These are phyloP conservation scores for Macrotrachela quadricornifera DNA, from an alignment of 1,140 invertebrate species.

Conservation along the genomic window DNA sequence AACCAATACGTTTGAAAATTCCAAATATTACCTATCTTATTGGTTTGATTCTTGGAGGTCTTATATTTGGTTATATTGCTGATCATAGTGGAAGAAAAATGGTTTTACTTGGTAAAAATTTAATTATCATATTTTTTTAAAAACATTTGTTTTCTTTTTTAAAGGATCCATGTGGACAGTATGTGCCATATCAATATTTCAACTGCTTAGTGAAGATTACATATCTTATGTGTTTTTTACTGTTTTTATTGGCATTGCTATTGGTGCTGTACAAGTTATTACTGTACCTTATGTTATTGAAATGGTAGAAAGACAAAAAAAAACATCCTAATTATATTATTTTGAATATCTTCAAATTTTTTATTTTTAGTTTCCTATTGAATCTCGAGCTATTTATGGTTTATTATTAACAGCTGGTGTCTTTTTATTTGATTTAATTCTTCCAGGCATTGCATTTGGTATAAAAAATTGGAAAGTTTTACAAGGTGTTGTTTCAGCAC, in stretches of 20 bases:
- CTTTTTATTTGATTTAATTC: background rate
- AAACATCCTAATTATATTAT: no score
- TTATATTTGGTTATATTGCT: background rate
- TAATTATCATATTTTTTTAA: no score
- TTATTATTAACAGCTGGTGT: background rate
- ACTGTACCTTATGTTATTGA: no score
- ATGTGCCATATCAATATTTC: constrained; percentile 4
- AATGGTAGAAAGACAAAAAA: no score
- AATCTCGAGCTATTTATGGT: constrained; percentile 3
- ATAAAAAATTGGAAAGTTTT: constrained; percentile 3
- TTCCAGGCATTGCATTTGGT: constrained; percentile 1
- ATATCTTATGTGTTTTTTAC: constrained; percentile 5
- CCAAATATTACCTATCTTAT: background rate
- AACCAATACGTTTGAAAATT: background rate
- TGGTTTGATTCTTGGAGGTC: background rate
- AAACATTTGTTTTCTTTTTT: no score
- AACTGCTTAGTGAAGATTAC: constrained; percentile 8
- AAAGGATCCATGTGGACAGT: constrained; percentile 1
- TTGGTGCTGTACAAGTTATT: background rate
- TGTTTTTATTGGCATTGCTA: constrained; percentile 6
- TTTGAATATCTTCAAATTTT: no score
- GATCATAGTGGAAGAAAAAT: constrained; percentile 8
- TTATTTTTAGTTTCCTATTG: constrained; percentile 3
- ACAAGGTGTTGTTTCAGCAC: background rate
- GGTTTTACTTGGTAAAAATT: background rate